Base-by-base conservation (phyloP, 2,888 invertebrate species). In the Trachelus stipa region DNA sequence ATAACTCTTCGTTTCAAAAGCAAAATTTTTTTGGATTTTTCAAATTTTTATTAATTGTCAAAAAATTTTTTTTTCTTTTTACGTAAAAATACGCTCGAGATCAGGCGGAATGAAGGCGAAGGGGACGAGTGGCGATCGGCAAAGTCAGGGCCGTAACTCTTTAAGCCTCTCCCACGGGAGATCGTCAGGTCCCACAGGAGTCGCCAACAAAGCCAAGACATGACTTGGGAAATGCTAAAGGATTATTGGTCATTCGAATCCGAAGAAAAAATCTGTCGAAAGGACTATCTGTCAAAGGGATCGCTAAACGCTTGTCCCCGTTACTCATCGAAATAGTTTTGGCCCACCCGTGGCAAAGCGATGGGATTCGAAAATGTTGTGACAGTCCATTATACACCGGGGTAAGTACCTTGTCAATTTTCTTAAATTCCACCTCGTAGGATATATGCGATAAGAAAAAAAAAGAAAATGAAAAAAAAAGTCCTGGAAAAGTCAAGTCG, bases 211-310 rank as follows among this genome's bases (percentile, higher is more conserved):
- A 84, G 82, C 82, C 80, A 79, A 73, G 76, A 85, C 87, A 88
- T 89, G 89, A 89, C 88, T 89, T 78, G 84, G 79, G 79, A 84
- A 88, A 88, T 80, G 87, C 83, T 85, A 88, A 89, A 89, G 88
- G 88, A 89, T 89, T 88, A 88, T 76, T 77, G 81, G 80, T 79
- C 84, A 81, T 81, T 84, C 77, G 71, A 75, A 71, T 68, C 76
- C 73, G 75, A 56, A 75, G 77, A 79, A 79, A 35, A 79, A 82
- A 83, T 81, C 80, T 77, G 68, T 77, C 73, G 73, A 73, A 74
- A 76, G 33, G 73, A 34, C 76, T 79, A 77, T 84, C 80, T 77
- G 68, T 79, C 68, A 23, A 77, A 79, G 79, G 81, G 81, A 87
- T 87, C 84, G 82, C 81, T 83, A 83, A 86, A 83, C 74, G 85